These are phyloP conservation scores for Echinometra lucunter DNA, from an alignment of 53 echinoderm and acorn worm genomes.

Conservation along the genomic window DNA sequence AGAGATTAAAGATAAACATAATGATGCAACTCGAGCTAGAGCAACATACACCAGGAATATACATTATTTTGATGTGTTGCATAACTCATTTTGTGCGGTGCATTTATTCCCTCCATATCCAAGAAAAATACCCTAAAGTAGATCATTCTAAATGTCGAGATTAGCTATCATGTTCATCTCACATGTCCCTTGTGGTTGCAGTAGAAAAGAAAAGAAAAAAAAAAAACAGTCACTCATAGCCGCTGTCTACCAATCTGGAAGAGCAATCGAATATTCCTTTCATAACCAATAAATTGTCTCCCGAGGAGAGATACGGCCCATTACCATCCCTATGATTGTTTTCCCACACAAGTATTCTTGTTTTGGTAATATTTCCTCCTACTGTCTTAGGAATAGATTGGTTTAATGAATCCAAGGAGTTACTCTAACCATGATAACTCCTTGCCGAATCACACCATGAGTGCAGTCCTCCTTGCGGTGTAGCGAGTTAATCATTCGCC, in stretches of 20 bases:
- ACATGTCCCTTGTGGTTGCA: background rate
- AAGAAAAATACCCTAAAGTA: background rate
- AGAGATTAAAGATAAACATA: too few relatives aligned
- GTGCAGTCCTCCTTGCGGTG: background rate
- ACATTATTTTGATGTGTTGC: background rate
- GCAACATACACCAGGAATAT: too few relatives aligned
- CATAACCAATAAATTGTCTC: conserved; percentile 11
- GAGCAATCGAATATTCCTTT: conserved; percentile 12
- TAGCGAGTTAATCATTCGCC: background rate
- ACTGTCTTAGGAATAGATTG: background rate
- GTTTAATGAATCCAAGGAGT: too few relatives aligned
- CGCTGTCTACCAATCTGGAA: background rate
- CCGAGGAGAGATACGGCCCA: background rate
- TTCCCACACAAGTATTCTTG: background rate
- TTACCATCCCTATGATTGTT: background rate
- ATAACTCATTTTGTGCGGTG: background rate
- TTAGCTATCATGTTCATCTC: conserved; percentile 11
- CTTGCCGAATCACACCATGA: background rate
- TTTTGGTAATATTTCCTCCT: background rate
- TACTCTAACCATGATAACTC: too few relatives aligned
- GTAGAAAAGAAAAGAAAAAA: background rate
- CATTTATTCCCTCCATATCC: background rate
- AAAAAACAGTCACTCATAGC: background rate
- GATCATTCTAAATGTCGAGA: background rate
- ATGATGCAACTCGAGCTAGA: too few relatives aligned